Evolutionary conservation across 2,797 vertebrate species (phyloP).

Genomic region (Sternotherus odoratus): DNA sequence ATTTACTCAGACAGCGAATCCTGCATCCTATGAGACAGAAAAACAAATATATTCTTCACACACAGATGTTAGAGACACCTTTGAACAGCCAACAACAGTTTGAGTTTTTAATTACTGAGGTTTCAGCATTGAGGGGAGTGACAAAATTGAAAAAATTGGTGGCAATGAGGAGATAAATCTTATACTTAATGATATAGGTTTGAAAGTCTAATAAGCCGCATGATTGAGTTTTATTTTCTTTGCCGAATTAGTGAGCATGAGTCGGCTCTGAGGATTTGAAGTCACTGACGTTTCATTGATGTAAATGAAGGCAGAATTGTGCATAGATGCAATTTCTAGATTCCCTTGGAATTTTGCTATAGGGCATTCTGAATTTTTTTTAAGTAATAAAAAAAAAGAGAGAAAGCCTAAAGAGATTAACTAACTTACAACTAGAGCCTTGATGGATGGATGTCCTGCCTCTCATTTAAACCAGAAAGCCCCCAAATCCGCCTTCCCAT

Average conservation of each 20-base stretch:
- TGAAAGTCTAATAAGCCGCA: constrained; percentile 39
- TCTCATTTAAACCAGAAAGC: constrained; percentile 59
- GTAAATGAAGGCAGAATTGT: background rate
- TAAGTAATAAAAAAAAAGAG: constrained; percentile 40
- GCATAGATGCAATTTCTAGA: background rate
- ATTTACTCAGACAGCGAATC: constrained; percentile 44
- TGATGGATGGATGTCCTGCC: constrained; percentile 5
- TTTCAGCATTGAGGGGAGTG: background rate
- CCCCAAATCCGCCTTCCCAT: constrained; percentile 37
- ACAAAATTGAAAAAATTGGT: background rate
- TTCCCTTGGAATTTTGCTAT: background rate
- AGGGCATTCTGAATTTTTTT: background rate
- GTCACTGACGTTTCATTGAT: background rate
- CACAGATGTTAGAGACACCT: background rate
- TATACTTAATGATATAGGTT: constrained; percentile 24
- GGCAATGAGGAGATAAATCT: background rate
- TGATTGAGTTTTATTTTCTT: background rate
- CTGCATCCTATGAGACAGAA: constrained; percentile 24
- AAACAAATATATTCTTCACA: constrained; percentile 31
- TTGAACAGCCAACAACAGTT: constrained; percentile 50
- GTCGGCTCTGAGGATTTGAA: background rate
- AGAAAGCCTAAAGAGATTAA: constrained; percentile 55
- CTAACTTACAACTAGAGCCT: constrained; percentile 35
- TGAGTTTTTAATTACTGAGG: constrained; percentile 56
- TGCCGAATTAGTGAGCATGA: background rate